Base-by-base conservation (phyloP, 2,888 invertebrate species). In the Tridacna crocea region DNA sequence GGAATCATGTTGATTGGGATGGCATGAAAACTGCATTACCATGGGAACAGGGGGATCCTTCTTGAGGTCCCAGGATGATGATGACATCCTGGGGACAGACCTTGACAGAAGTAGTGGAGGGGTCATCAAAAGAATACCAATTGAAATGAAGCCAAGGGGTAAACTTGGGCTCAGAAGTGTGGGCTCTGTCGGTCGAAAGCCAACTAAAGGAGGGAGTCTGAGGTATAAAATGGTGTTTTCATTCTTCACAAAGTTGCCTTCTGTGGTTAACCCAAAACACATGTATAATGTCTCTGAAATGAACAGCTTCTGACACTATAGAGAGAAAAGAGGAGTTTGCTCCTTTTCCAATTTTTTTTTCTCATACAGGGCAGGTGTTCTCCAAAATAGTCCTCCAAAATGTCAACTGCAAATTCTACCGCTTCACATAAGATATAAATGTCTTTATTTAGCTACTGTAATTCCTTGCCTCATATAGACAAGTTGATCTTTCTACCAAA, bases 1-100 rank as follows among this genome's bases (percentile, higher is more conserved):
- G 36, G 36, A 4, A 36, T 36, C 36, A 36, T 36, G 36, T 36
- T 36, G 3, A 4, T 36, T 4, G 8, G 36, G 3, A 2, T 8
- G 8, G 36, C 36, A 4, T 36, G 36, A 36, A 36, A 36, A 4
- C 2, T 4, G 36, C 8, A 36, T 65, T 26, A 82, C 58, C 22
- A 94, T 94, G 94, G 94, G 94, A 24, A 93, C 92, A 17, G 92
- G 92, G 13, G 89, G 92, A 10, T 94, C 93, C 60, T 92, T 93
- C 77, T 83, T 93, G 63, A 89, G 92, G 15, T 88, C 89, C n/a
- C 90, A 91, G 48, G 93, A 94, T 85, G 94, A 93, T 78, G 93
- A 94, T 75, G 94, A 94, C 73, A 92, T 93, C 58, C 87, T 93
- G 63, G 92, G 92, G 0, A 90, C 90, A 46, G 92, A 92, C 63